A percentile compares a stretch with the other conserved stretches of the same genome.
These are phyloP conservation scores for Oscheius sp. DNA, from an alignment of 2,888 invertebrate genomes.

Conservation along the genomic window DNA sequence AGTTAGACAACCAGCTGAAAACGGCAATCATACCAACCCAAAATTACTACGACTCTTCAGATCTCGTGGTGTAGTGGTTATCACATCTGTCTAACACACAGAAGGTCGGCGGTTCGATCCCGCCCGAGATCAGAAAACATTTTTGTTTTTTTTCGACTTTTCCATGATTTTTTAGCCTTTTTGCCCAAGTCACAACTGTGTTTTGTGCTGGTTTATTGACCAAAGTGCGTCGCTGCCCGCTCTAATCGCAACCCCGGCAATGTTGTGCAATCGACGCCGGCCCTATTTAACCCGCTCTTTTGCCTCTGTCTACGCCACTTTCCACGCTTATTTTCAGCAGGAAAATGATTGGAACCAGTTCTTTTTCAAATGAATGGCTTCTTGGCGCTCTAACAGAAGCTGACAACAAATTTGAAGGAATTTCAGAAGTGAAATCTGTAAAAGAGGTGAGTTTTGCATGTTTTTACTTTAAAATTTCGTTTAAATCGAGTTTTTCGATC, in stretches of 20 bases:
- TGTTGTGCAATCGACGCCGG: slow-evolving; percentile 7
- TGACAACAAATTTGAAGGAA: neutral
- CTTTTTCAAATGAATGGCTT: slow-evolving; percentile 14
- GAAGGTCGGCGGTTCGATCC: slow-evolving; percentile 62
- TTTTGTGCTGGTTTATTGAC: neutral
- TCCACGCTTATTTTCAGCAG: too few species aligned
- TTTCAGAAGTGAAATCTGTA: neutral
- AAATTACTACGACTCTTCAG: neutral
- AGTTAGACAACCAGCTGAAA: too few species aligned
- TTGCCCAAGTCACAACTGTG: neutral
- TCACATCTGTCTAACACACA: slow-evolving; percentile 63
- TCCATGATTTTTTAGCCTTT: neutral
- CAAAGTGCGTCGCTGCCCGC: neutral
- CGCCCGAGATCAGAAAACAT: slow-evolving; percentile 53
- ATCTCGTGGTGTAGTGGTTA: slow-evolving; percentile 54
- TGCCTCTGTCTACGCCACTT: neutral
- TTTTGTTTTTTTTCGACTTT: neutral
- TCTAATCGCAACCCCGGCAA: neutral
- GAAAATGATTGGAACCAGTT: slow-evolving; percentile 5
- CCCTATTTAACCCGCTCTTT: neutral
- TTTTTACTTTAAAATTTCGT: neutral
- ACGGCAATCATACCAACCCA: too few species aligned
- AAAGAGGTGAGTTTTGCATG: neutral
- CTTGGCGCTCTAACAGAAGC: neutral
- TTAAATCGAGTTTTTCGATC: too few species aligned